phyloP scores from a whole-genome alignment of 2,888 invertebrate genomes.

The Hedychridium roseum region DNA sequence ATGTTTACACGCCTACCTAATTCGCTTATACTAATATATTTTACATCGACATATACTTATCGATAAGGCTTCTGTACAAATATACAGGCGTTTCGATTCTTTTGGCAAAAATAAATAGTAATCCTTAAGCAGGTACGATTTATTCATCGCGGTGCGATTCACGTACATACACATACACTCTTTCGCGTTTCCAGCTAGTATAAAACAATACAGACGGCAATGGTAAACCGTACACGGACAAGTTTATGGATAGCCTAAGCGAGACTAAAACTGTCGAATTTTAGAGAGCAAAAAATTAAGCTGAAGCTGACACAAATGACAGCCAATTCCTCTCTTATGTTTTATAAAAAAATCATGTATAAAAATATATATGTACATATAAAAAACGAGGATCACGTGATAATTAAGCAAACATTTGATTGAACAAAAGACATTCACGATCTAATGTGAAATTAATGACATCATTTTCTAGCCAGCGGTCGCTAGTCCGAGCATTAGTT shows the following conservation, averaged over 20 bases:
- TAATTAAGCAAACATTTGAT: background rate
- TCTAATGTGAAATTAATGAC: too few species aligned
- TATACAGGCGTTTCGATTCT: slow-evolving; percentile 36
- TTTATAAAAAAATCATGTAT: background rate
- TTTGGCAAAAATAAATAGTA: slow-evolving; percentile 58
- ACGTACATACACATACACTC: slow-evolving; percentile 16
- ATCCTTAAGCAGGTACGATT: slow-evolving; percentile 60
- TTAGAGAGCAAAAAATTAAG: background rate
- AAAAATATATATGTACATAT: background rate
- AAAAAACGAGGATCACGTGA: background rate
- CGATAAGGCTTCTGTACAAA: slow-evolving; percentile 35
- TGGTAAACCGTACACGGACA: slow-evolving; percentile 1
- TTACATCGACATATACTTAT: background rate
- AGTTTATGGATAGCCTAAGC: background rate
- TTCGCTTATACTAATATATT: background rate
- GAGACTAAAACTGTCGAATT: background rate
- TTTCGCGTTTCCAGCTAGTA: slow-evolving; percentile 11
- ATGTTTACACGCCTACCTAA: slow-evolving; percentile 45
- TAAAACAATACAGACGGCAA: slow-evolving; percentile 1
- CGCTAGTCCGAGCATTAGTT: too few species aligned
- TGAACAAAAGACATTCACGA: too few species aligned
- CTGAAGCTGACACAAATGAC: background rate
- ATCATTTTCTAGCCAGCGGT: too few species aligned
- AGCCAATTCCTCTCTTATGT: background rate
- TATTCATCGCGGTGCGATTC: slow-evolving; percentile 47